These are phyloP conservation scores for Tadarida brasiliensis DNA, from an alignment of 2,797 vertebrate species.

Conservation along the genomic window DNA sequence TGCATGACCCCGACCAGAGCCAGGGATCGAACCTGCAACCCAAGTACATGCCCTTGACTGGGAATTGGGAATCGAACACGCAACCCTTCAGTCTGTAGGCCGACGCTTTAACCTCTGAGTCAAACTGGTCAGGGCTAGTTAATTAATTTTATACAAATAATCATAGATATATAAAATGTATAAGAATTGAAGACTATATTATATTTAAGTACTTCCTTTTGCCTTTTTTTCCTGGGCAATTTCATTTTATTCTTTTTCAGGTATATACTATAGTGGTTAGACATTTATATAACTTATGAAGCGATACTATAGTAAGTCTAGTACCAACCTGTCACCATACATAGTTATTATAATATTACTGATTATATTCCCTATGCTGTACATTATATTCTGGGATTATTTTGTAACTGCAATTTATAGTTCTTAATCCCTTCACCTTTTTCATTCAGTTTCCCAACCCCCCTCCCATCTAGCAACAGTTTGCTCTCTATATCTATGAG, in stretches of 20 bases:
- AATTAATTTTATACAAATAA: neutral
- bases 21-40: too few species aligned
- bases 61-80: too few species aligned
- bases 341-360: too few species aligned
- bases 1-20: too few species aligned
- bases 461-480: neutral
- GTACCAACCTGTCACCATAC: too few species aligned
- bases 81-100: too few species aligned
- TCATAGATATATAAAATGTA: neutral
- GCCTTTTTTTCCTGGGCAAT: neutral
- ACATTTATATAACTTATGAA: neutral
- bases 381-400: neutral
- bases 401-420: neutral
- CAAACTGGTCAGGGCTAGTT: too few species aligned
- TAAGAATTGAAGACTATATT: constrained; percentile 2
- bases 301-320: neutral
- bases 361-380: neutral
- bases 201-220: neutral
- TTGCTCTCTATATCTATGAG: neutral
- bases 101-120: too few species aligned
- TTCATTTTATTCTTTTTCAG: neutral
- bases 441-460: neutral
- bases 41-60: too few species aligned
- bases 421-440: neutral
- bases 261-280: neutral